Evolutionary conservation across 1,140 invertebrate species (phyloP).

Genomic region (Pseudomyrmex sp.): DNA sequence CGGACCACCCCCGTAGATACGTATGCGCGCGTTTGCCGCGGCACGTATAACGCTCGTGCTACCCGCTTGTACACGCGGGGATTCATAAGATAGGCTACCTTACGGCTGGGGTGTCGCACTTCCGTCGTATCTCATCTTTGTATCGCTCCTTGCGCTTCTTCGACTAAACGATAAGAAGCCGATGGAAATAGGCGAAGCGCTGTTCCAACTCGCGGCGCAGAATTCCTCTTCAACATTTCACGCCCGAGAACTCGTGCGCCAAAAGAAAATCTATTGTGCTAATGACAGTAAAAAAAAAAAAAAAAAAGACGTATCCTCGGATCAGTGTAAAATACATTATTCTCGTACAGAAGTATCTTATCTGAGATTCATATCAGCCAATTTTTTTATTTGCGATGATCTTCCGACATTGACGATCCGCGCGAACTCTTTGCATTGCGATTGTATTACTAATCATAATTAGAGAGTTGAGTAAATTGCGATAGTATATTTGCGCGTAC

Average conservation of each 20-base stretch:
- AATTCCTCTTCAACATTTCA: background rate
- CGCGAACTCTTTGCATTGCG: background rate
- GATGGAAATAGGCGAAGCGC: slow-evolving; percentile 41
- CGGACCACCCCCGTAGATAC: slow-evolving; percentile 71
- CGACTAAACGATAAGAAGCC: slow-evolving; percentile 18
- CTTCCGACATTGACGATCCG: too few species aligned
- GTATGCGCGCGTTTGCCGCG: background rate
- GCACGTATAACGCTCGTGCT: slow-evolving; percentile 53
- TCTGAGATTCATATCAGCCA: background rate
- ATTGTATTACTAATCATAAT: slow-evolving; percentile 4
- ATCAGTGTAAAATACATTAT: background rate
- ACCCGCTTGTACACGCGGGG: slow-evolving; percentile 50
- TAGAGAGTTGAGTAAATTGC: background rate
- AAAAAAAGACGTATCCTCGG: background rate
- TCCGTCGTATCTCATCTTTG: slow-evolving; percentile 72
- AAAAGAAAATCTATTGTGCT: slow-evolving; percentile 31
- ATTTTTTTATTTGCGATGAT: background rate
- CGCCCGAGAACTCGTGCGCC: background rate
- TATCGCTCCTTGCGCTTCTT: slow-evolving; percentile 39
- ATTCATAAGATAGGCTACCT: slow-evolving; percentile 72
- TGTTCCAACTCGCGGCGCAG: slow-evolving; percentile 5
- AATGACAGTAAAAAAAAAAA: background rate
- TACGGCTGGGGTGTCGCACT: slow-evolving; percentile 67
- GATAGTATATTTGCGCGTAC: too few species aligned
- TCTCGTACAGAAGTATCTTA: background rate